Evolutionary conservation across 2,113 vertebrate genomes (phyloP), one percentile per base, ranked within the genome.

Genomic region (Hyaena hyaena): DNA sequence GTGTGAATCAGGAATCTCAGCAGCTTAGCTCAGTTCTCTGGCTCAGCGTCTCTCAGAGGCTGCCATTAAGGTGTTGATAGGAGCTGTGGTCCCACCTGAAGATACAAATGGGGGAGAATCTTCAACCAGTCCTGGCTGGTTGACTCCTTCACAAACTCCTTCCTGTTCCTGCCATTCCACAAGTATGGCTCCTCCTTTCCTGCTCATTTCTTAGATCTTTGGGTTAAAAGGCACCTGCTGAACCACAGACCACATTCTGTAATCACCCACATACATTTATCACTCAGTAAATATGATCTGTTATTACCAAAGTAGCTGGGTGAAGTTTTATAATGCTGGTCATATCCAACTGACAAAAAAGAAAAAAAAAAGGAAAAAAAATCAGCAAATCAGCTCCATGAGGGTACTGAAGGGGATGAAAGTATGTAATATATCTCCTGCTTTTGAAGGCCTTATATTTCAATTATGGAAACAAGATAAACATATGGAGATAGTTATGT

Each of bases 401-500:
- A 5, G 74, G 53, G 66, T 85, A 83, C 58, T 48, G 24, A 83
- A 74, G 9, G 58, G 33, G 39, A 68, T 21, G 55, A 31, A 92
- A 69, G 86, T 92, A 43, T 53, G 55, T 19, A 90, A 55, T 77
- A 19, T 90, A 79, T 94, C 84, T 85, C 90, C 12, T 90, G 31
- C n/a, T 96, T 95, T 96, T 95, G 94, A 96, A 95, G 84, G 93
- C 73, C 88, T 96, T 94, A 92, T 81, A 88, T 79, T 94, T 91
- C 80, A 96, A 88, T 94, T 87, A 95, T 88, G 53, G 53, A 89
- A 92, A 90, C 31, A 88, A 96, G 90, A 86, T 58, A 95, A 96
- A 97, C 96, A 97, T 92, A 92, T 90, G 97, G 94, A 95, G 97
- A 94, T 26, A 74, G 84, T 92, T 96, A 92, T 10, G 33, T 94